These are phyloP conservation scores for Thunnus maccoyii DNA, from an alignment of 2,113 vertebrate species.

Conservation along the genomic window DNA sequence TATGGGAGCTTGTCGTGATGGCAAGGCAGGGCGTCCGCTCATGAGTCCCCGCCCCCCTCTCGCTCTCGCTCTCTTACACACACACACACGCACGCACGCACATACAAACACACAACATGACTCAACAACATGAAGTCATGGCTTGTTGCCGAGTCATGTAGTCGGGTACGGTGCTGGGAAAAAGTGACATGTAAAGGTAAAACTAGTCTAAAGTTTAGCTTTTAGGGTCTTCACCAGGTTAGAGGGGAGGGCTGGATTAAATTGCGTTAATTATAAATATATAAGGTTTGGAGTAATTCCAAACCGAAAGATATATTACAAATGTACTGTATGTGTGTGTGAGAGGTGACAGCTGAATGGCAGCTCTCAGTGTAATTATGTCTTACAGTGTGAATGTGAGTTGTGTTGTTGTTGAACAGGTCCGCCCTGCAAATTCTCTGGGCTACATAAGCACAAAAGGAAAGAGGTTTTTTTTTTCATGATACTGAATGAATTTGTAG, in stretches of 20 bases:
- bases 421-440: not conserved
- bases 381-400: not conserved
- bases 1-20: conserved; percentile 39
- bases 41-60: conserved; percentile 38
- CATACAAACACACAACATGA: conserved; percentile 14
- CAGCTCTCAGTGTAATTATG: not conserved
- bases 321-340: not conserved
- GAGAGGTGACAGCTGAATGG: not conserved
- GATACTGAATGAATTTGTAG: too few species aligned
- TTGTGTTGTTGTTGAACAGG: not conserved
- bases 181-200: too few species aligned
- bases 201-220: too few species aligned
- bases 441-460: not conserved
- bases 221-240: too few species aligned
- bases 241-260: too few species aligned
- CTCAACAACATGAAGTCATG: not conserved
- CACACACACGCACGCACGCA: not conserved
- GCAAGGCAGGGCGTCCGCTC: conserved; percentile 37
- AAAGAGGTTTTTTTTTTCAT: not conserved
- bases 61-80: not conserved
- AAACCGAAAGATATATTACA: not conserved
- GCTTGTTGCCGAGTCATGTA: conserved; percentile 15
- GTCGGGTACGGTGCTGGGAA: not conserved
- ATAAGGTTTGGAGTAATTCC: too few species aligned
- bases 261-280: too few species aligned